These are phyloP conservation scores for Pollicipes pollicipes DNA, from an alignment of 1,140 invertebrate genomes.

Conservation along the genomic window DNA sequence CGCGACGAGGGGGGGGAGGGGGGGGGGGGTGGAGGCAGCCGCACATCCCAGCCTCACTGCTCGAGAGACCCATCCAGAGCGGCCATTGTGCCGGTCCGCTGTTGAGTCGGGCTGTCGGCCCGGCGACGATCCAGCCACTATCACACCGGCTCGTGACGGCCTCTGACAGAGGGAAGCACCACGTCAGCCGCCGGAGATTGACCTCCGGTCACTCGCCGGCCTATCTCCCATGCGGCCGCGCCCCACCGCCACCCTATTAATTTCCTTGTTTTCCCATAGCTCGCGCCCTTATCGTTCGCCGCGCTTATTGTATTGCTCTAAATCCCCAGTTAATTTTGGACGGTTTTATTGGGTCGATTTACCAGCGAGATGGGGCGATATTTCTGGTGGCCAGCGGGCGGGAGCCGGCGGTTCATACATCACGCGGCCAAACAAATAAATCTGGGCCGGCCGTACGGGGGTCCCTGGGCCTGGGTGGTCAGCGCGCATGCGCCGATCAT, in stretches of 20 bases:
- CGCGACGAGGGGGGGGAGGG: too few species aligned
- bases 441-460: neutral
- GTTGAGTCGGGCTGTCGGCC: too few species aligned
- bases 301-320: neutral
- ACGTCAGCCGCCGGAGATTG: neutral
- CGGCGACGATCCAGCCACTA: too few species aligned
- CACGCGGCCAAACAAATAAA: neutral
- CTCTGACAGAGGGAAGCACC: too few species aligned
- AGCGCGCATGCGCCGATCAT: neutral
- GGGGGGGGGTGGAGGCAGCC: too few species aligned
- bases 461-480: neutral
- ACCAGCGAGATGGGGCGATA: neutral
- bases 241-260: neutral
- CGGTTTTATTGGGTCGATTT: neutral
- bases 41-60: too few species aligned
- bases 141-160: too few species aligned
- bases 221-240: neutral
- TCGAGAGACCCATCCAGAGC: neutral
- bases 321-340: constrained; percentile 2
- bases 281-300: neutral
- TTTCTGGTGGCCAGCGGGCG: neutral
- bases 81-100: too few species aligned
- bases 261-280: constrained; percentile 1
- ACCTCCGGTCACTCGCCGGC: neutral
- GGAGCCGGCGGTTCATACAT: neutral